A percentile compares a stretch with the other conserved stretches of the same genome.
These are phyloP conservation scores for Apodemia mormo DNA, from an alignment of 2,888 invertebrate genomes.

Conservation along the genomic window DNA sequence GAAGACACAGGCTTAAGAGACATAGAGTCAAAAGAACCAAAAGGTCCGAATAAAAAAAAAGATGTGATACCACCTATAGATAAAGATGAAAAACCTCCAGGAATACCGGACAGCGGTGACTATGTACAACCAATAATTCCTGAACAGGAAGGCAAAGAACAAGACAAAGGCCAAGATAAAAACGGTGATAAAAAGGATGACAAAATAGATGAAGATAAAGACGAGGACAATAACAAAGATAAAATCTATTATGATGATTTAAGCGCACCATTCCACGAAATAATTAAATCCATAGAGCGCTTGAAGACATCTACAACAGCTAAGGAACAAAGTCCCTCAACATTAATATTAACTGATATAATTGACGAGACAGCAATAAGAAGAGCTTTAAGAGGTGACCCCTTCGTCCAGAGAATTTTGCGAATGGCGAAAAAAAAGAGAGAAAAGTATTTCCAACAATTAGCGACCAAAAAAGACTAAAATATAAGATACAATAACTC, in stretches of 20 bases:
- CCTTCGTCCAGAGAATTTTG: constrained; percentile 54
- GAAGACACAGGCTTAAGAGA: neutral
- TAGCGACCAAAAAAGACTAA: neutral
- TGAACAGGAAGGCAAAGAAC: neutral
- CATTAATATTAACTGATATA: constrained; percentile 30
- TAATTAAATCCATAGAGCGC: neutral
- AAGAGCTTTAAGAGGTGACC: constrained; percentile 50
- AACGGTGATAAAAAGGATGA: no score
- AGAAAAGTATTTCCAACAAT: neutral
- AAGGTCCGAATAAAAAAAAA: neutral
- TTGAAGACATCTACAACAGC: neutral
- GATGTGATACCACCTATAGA: neutral
- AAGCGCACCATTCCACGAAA: neutral
- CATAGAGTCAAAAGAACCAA: neutral
- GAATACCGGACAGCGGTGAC: neutral
- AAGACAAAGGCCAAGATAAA: neutral
- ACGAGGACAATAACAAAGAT: no score
- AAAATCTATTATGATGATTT: neutral
- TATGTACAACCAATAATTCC: neutral
- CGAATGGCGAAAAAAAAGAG: constrained; percentile 51
- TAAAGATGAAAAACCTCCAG: neutral
- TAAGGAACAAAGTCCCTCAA: neutral
- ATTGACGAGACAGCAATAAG: constrained; percentile 55
- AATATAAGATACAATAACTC: neutral
- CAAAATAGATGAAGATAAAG: no score